Conservation (phyloP, 2,113 vertebrate genomes). For the Charina bottae region DNA sequence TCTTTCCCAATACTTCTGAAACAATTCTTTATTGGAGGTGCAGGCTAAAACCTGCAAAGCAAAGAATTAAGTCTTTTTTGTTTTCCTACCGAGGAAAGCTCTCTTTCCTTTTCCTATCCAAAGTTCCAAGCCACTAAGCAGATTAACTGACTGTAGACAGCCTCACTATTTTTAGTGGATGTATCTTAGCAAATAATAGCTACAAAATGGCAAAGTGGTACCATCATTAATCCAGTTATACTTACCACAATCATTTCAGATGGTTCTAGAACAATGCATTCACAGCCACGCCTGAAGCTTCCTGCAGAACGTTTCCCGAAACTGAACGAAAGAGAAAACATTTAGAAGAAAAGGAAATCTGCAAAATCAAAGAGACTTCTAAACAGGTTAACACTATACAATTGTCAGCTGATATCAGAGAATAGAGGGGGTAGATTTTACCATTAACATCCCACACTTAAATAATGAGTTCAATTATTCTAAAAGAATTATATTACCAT, state of each 20-base stretch:
- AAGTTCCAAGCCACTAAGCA: not conserved
- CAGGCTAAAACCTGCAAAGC: not conserved
- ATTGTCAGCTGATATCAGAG: not conserved
- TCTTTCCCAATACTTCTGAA: not conserved
- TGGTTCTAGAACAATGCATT: constrained; percentile 98
- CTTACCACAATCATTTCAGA: constrained; percentile 99
- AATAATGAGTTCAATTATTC: not conserved
- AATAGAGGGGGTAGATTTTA: not conserved
- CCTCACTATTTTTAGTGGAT: not conserved
- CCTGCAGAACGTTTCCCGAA: constrained; percentile 97
- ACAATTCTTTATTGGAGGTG: not conserved
- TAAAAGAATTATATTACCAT: not conserved
- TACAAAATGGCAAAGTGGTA: not conserved
- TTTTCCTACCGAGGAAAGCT: not conserved
- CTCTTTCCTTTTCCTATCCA: not conserved
- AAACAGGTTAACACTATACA: constrained; percentile 24
- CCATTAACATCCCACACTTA: not conserved
- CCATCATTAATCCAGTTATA: constrained; percentile 32
- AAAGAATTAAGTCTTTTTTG: not conserved
- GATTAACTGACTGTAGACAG: not conserved
- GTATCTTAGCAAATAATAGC: not conserved
- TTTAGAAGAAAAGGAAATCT: constrained; percentile 44
- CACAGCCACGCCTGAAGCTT: constrained; percentile 95
- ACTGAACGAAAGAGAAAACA: constrained; percentile 70
- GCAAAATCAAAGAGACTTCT: constrained; percentile 26